Percentiles rank a stretch among this genome's conserved stretches.
Conservation (phyloP, 1,140 invertebrate genomes). For the Drosophila mojavensis region DNA sequence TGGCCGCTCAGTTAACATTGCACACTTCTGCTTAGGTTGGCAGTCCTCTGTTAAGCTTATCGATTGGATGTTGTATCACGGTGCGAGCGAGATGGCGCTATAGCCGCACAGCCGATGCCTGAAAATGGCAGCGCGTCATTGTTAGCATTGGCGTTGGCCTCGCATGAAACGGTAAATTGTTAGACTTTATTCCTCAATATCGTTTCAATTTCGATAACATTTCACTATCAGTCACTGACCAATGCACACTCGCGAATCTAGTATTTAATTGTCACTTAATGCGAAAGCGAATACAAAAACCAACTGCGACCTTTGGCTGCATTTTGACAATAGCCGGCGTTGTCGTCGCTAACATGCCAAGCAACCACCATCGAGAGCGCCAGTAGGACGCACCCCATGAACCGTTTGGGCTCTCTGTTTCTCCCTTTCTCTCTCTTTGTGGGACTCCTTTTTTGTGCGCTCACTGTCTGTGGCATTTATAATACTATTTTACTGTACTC, state of each 20-base stretch:
- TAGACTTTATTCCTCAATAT: neutral
- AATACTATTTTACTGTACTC: slow-evolving; percentile 28
- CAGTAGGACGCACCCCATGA: slow-evolving; percentile 11
- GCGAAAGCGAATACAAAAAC: slow-evolving; percentile 1
- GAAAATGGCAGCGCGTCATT: slow-evolving; percentile 1
- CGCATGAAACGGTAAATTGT: neutral
- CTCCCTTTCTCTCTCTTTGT: neutral
- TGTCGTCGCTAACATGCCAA: neutral
- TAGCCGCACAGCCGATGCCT: slow-evolving; percentile 14
- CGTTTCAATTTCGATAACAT: neutral
- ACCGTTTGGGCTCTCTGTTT: neutral
- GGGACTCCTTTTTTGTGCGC: neutral
- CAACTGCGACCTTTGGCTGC: slow-evolving; percentile 10
- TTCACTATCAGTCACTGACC: neutral
- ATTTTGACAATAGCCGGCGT: slow-evolving; percentile 29
- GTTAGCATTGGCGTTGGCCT: neutral
- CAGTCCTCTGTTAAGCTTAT: slow-evolving; percentile 66
- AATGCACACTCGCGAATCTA: neutral
- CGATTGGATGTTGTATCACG: slow-evolving; percentile 43
- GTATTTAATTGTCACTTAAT: neutral
- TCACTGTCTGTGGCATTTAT: slow-evolving; percentile 3
- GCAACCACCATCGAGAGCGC: slow-evolving; percentile 5
- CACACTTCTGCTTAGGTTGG: slow-evolving; percentile 38
- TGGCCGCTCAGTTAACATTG: slow-evolving; percentile 16
- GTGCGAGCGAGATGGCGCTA: slow-evolving; percentile 42